A percentile compares a stretch with the other conserved stretches of the same genome.
Evolutionary conservation across 2,888 invertebrate genomes (phyloP).

Genomic region (Osmoderma eremita): DNA sequence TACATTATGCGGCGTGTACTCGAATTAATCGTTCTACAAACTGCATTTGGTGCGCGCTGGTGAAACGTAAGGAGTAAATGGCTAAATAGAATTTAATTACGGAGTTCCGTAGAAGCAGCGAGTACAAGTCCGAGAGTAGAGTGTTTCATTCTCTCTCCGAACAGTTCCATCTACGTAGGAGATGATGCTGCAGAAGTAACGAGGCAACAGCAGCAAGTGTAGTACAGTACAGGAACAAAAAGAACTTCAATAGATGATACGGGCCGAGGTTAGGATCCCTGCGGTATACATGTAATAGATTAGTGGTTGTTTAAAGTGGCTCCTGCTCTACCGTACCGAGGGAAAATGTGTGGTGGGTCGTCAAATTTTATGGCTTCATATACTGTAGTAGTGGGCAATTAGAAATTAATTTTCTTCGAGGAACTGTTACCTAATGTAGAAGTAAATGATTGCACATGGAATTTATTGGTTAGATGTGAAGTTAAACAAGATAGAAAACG

Average conservation of each 20-base stretch:
- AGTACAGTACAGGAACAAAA: neutral
- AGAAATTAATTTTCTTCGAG: too few relatives aligned
- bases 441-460: too few relatives aligned
- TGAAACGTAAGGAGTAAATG: constrained; percentile 15
- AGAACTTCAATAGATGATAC: constrained; percentile 2
- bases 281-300: constrained; percentile 23
- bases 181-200: too few relatives aligned
- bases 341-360: neutral
- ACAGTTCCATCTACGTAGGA: too few relatives aligned
- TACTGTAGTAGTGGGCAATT: too few relatives aligned
- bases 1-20: neutral
- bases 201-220: too few relatives aligned
- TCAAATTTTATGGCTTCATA: neutral
- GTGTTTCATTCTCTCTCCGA: neutral
- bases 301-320: constrained; percentile 22
- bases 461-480: too few relatives aligned
- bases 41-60: constrained; percentile 5
- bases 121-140: constrained; percentile 14
- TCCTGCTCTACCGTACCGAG: neutral
- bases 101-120: constrained; percentile 6
- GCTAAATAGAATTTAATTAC: constrained; percentile 34
- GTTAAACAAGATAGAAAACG: too few relatives aligned
- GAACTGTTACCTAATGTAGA: too few relatives aligned
- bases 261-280: constrained; percentile 9
- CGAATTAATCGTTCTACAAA: constrained; percentile 16